Percentiles rank a stretch among this genome's conserved stretches.
These are phyloP conservation scores for Heterotis niloticus DNA, from an alignment of 2,113 vertebrate genomes.

Conservation along the genomic window DNA sequence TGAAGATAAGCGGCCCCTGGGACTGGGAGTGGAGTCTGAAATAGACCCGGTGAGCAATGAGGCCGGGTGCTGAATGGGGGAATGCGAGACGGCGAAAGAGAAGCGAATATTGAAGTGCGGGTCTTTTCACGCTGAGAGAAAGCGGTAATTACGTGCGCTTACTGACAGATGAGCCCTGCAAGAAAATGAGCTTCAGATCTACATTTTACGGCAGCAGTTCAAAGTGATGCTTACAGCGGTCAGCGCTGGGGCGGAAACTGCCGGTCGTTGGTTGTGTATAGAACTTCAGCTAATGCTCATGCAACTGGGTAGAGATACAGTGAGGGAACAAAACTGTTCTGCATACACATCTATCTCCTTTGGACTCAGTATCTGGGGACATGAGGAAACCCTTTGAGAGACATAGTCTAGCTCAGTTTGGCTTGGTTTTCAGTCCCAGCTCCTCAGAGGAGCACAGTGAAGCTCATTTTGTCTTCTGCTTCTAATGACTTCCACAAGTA, in stretches of 20 bases:
- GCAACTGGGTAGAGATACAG: no score
- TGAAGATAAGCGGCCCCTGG: not conserved
- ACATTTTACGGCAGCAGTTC: constrained; percentile 9
- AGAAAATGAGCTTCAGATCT: constrained; percentile 13
- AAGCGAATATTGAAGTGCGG: not conserved
- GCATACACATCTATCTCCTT: not conserved
- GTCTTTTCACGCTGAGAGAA: not conserved
- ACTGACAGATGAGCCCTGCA: constrained; percentile 2
- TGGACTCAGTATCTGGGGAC: not conserved
- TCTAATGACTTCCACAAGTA: not conserved
- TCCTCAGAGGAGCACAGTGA: not conserved
- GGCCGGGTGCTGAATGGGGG: not conserved
- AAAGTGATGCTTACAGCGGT: not conserved
- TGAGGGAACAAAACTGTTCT: not conserved
- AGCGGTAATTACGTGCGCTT: constrained; percentile 5
- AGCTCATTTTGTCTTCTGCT: not conserved
- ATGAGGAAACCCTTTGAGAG: no score
- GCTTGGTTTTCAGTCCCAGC: not conserved
- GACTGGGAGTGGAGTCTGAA: not conserved
- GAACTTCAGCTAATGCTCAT: not conserved
- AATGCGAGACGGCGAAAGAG: not conserved
- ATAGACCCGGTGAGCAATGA: constrained; percentile 1
- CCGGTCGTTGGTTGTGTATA: not conserved
- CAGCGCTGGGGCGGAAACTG: no score
- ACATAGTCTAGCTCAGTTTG: no score